Evolutionary conservation across 2,113 vertebrate genomes (phyloP), one percentile per base, ranked within the genome.

Genomic region (Symphodus melops): DNA sequence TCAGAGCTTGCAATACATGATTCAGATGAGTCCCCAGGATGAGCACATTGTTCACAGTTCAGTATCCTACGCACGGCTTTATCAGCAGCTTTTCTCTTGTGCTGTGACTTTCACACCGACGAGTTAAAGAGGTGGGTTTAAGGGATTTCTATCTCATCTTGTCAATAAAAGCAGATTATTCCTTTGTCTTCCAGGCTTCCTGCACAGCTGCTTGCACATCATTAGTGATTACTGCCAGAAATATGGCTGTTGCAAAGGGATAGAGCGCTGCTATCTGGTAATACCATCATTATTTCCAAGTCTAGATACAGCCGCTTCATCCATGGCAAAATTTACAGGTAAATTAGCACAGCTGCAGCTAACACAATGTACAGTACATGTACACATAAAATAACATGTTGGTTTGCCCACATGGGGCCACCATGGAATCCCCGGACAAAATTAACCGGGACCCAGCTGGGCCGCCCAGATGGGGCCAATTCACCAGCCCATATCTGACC

Each of bases 161-260:
- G 60, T 88, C 82, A 86, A 83, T 85, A 67, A 81, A 84, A 85
- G 82, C 77, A 79, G 91, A 90, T 91, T 86, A 89, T 74, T 79
- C 57, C 70, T 79, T 82, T 84, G 65, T 90, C 74, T 68, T 64
- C 28, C 49, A 57, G 73, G 60, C 58, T 64, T 79, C 58, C 70
- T 21, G 65, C 53, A 68, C 67, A 69, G 72, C 78, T 67, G 69
- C 65, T 82, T 72, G 70, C 51, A 51, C 74, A 69, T 86, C 78
- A 67, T 80, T 79, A 75, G 68, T 66, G 66, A 78, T 82, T 41
- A 56, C 64, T 41, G 61, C 21, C 39, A 28, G 54, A 12, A 61
- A 75, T 81, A 68, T n/a, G 13, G 25, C 53, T n/a, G 55, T 9
- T 81, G 67, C 79, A 62, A 48, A 57, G 68, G 58, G 69, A 82